Evolutionary conservation across 2,113 vertebrate species (phyloP).

Genomic region (Rutilus rutilus): DNA sequence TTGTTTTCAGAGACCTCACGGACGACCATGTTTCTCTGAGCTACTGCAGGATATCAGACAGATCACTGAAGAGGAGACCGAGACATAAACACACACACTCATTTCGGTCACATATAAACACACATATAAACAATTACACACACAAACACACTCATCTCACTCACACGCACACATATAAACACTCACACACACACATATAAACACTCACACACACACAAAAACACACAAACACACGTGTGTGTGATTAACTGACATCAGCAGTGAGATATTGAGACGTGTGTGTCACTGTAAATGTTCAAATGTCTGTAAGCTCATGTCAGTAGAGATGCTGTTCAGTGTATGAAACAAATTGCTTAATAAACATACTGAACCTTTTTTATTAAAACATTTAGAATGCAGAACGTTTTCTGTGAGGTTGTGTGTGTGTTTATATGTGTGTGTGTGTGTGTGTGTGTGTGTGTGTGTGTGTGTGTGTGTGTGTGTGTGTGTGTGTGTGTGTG

Average conservation of each 20-base stretch:
- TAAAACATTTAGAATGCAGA: no score
- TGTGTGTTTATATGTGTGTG: no score
- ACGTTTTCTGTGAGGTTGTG: no score
- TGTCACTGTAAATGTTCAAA: neutral
- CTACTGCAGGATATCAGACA: slow-evolving; percentile 74
- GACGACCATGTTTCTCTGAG: slow-evolving; percentile 81
- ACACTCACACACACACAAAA: neutral
- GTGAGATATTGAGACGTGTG: no score
- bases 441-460: no score
- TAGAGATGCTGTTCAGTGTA: no score
- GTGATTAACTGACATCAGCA: no score
- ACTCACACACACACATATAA: neutral
- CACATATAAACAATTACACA: neutral
- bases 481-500: no score
- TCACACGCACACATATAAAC: neutral
- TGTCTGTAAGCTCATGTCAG: neutral
- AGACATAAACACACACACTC: slow-evolving; percentile 14
- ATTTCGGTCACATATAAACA: neutral
- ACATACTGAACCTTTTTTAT: no score
- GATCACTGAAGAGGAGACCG: slow-evolving; percentile 66
- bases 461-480: neutral
- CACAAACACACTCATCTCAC: neutral
- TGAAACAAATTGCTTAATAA: no score
- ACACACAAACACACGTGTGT: neutral
- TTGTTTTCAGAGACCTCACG: slow-evolving; percentile 78